Base-by-base conservation (phyloP, 2,113 vertebrate species). In the Neogobius melanostomus region DNA sequence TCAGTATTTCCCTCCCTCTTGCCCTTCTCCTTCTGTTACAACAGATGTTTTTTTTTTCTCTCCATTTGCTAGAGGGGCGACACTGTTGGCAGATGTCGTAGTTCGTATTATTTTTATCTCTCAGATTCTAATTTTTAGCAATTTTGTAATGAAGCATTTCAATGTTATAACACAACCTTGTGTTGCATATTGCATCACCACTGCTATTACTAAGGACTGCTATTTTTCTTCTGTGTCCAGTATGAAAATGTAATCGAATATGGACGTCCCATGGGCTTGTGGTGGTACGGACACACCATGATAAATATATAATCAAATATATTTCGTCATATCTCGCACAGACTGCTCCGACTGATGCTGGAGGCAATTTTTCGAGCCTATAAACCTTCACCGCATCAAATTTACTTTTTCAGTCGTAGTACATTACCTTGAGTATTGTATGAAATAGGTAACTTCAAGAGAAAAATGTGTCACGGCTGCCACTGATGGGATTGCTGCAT, bases 221-320 rank as follows among this genome's bases (percentile, higher is more conserved):
- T 44, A 60, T 60, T 12, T 28, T 9, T 10, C 2, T 14, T 1
- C 28, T 42, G 21, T 14, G 11, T 28, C 6, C 36, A 61, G 57
- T 8, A 44, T 43, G 42, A 43, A n/a, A 11, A 57, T 28, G 36
- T 42, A n/a, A 36, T 61, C 3, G 57, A 12, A 21, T 54, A 6
- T 42, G 21, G 21, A 42, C 1, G 28, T 59, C 60, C 54, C 11
- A 60, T 1, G 8, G 11, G 52, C 12, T 16, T 44, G 14, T 16
- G 16, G 42, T 50, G 48, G 14, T 78, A 64, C 43, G 74, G 67
- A 74, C 66, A 17, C 65, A 46, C 63, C 14, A 60, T 17, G 51
- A 57, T 52, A 54, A 62, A 64, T 17, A 53, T 43, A 28, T 8
- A 71, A 72, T 73, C 36, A 71, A 75, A 63, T 6, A 65, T 11